phyloP scores from a whole-genome alignment of 30 jellyfish, hydroid and myxozoan species.

The Pelagia noctiluca region DNA sequence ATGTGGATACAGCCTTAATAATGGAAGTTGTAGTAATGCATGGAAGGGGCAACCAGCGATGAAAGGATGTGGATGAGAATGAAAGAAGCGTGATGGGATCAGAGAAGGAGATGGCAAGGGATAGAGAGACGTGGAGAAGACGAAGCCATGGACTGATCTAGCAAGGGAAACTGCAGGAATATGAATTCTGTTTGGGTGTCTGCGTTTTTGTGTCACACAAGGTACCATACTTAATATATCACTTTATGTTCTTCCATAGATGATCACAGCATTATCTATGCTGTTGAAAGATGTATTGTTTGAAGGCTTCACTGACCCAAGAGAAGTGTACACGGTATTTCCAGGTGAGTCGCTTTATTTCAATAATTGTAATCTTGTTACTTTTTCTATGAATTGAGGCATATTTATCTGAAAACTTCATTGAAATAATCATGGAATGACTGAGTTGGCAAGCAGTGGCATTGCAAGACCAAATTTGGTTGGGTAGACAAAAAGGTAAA shows the following conservation, averaged over 20 bases:
- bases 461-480: not conserved
- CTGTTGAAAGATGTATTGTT: slow-evolving; percentile 47
- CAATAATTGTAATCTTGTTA: not conserved
- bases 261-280: slow-evolving; percentile 13
- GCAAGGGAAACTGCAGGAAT: not conserved
- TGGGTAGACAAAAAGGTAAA: not conserved
- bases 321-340: slow-evolving; percentile 32
- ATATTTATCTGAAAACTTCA: too few relatives aligned
- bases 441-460: not conserved
- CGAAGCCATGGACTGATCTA: not conserved
- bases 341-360: slow-evolving; percentile 45
- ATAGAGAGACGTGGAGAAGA: too few relatives aligned
- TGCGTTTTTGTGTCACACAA: not conserved
- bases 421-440: too few relatives aligned
- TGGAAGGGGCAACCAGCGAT: too few relatives aligned
- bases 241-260: not conserved
- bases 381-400: not conserved
- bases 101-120: too few relatives aligned
- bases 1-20: too few relatives aligned
- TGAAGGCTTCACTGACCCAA: slow-evolving; percentile 49
- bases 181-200: not conserved
- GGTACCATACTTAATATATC: not conserved
- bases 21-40: too few relatives aligned
- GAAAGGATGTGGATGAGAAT: too few relatives aligned
- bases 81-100: too few relatives aligned